phyloP scores from a whole-genome alignment of 2,888 invertebrate species.

The Leucozona laternaria region DNA sequence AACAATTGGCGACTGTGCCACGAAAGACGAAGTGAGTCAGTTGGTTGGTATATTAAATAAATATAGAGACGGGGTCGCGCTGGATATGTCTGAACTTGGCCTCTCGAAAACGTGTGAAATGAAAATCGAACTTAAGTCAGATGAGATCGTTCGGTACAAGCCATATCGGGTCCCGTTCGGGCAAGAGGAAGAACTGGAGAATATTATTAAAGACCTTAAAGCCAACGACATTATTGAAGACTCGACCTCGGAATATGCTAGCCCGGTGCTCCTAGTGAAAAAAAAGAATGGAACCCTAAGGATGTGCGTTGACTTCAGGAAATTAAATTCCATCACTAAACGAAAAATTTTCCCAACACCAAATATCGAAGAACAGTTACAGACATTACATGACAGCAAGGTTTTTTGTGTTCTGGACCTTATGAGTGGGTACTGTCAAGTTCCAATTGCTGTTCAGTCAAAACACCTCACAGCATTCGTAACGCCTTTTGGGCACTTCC shows the following conservation, averaged over 20 bases:
- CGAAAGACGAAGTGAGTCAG: neutral
- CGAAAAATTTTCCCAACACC: constrained; percentile 20
- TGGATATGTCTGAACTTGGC: constrained; percentile 8
- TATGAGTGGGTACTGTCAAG: constrained; percentile 8
- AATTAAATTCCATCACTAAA: constrained; percentile 11
- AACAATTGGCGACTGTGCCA: neutral
- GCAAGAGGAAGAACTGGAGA: neutral
- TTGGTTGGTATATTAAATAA: neutral
- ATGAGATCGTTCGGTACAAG: constrained; percentile 17
- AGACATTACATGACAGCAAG: constrained; percentile 7
- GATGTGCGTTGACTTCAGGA: neutral
- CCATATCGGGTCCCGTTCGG: constrained; percentile 28
- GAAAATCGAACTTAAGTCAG: constrained; percentile 1
- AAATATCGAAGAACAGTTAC: constrained; percentile 17
- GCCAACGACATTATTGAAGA: constrained; percentile 18
- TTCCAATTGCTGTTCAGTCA: neutral
- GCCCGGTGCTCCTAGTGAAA: constrained; percentile 1
- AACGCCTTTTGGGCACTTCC: neutral
- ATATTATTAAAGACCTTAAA: neutral
- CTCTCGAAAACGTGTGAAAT: constrained; percentile 19
- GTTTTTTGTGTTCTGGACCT: neutral
- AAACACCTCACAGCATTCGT: constrained; percentile 12
- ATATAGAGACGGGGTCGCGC: constrained; percentile 12
- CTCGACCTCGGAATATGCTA: constrained; percentile 15
- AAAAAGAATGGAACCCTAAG: constrained; percentile 17